Conservation (phyloP, 2,888 invertebrate species). For the Eledone cirrhosa region DNA sequence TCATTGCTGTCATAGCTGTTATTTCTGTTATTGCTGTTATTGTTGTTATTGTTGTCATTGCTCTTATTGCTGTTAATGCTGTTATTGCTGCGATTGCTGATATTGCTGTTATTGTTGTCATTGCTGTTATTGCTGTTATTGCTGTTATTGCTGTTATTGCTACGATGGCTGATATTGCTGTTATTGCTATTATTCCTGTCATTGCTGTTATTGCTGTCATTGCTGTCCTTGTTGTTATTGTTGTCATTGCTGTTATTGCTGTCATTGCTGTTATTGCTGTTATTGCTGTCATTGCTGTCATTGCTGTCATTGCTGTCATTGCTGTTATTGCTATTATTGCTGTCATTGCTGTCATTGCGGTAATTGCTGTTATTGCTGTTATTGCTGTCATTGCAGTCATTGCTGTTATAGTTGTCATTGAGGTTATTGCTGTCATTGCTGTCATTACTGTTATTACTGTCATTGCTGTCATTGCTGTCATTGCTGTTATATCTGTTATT, state of each 20-base stretch:
- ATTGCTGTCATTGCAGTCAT: background rate
- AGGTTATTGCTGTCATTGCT: background rate
- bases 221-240: too few species aligned
- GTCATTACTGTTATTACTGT: slow-evolving; percentile 9
- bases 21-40: too few species aligned
- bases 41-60: slow-evolving; percentile 9
- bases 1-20: too few species aligned
- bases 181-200: slow-evolving; percentile 8
- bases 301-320: background rate
- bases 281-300: slow-evolving; percentile 9
- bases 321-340: background rate
- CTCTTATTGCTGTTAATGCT: too few species aligned
- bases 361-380: too few species aligned
- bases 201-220: slow-evolving; percentile 9
- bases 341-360: too few species aligned
- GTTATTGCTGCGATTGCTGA: too few species aligned
- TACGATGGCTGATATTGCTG: too few species aligned
- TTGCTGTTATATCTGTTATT: too few species aligned
- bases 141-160: slow-evolving; percentile 13
- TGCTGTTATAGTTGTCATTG: too few species aligned
- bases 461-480: too few species aligned
- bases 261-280: slow-evolving; percentile 13
- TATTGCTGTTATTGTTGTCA: slow-evolving; percentile 13
- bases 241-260: slow-evolving; percentile 13
- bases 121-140: slow-evolving; percentile 5